Evolutionary conservation across 2,113 vertebrate genomes (phyloP), one percentile per base, ranked within the genome.

Genomic region (Proteles cristata): DNA sequence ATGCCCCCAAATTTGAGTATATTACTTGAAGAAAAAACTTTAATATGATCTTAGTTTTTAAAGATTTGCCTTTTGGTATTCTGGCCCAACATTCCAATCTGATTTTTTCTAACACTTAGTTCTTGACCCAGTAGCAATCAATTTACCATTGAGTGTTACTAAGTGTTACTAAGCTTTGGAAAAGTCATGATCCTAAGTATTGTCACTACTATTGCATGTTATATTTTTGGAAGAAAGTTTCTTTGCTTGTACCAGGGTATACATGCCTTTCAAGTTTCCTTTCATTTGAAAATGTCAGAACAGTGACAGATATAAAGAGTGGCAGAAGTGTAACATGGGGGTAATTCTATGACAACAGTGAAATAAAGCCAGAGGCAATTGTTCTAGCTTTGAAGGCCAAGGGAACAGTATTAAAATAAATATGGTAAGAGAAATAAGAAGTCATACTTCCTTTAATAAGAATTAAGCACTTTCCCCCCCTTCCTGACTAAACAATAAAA

Each of bases 401-500:
- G 66, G 73, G 43, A 45, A 61, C 1, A n/a, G 45, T 87, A 94
- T 80, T 83, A 89, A 96, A 96, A 96, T 89, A 95, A 81, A 85
- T 50, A 82, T 90, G 12, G 48, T 50, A 53, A 86, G n/a, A 97
- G 15, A 63, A 88, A 25, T 71, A 87, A 69, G 61, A 84, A 90
- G 28, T 80, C n/a, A 84, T 55, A 43, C 12, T 83, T 79, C 10
- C 33, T 5, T 82, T 91, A 88, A 65, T 87, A 89, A 88, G 63
- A 90, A 86, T 10, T 87, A 45, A 19, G 45, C 12, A 71, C 85
- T 90, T 79, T 82, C 89, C 88, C 35, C 11, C 16, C 28, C 50
- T 86, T 86, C 25, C 23, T 92, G 53, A 8, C 9, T 92, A 97
- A 95, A 92, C 39, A 95, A 93, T 92, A 93, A 89, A 94, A 95